phyloP scores from a whole-genome alignment of 2,888 invertebrate genomes.

The Lepidocyrtinus sp. region DNA sequence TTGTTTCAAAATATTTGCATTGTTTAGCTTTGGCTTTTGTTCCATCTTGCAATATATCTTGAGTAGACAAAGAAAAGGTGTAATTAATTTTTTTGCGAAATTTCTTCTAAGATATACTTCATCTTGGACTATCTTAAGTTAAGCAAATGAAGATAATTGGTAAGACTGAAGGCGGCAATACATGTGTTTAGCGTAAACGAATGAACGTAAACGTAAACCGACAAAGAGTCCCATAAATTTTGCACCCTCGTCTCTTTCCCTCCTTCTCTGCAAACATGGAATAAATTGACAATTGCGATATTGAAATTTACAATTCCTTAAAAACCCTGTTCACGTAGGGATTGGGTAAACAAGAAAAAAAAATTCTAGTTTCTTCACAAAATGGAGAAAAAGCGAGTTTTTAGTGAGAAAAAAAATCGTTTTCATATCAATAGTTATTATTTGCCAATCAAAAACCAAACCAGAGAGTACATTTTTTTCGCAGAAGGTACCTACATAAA shows the following conservation, averaged over 20 bases:
- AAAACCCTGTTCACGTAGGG: conserved; percentile 14
- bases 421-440: conserved; percentile 20
- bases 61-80: not conserved
- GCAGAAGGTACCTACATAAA: no score
- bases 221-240: conserved; percentile 51
- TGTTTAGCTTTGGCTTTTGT: conserved; percentile 4
- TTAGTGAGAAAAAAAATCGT: conserved; percentile 20
- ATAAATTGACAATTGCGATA: conserved; percentile 20
- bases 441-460: conserved; percentile 8
- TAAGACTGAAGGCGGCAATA: conserved; percentile 15
- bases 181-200: conserved; percentile 37
- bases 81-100: not conserved
- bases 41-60: not conserved
- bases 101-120: not conserved
- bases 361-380: no score
- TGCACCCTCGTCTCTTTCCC: conserved; percentile 5
- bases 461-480: not conserved
- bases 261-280: conserved; percentile 15
- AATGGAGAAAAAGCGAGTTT: not conserved
- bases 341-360: conserved; percentile 1
- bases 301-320: not conserved
- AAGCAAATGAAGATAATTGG: not conserved
- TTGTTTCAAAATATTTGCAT: conserved; percentile 20
- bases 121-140: not conserved
- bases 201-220: conserved; percentile 42